A percentile compares a stretch with the other conserved stretches of the same genome.
These are phyloP conservation scores for Loxodonta africana DNA, from an alignment of 2,113 vertebrate genomes.

Conservation along the genomic window DNA sequence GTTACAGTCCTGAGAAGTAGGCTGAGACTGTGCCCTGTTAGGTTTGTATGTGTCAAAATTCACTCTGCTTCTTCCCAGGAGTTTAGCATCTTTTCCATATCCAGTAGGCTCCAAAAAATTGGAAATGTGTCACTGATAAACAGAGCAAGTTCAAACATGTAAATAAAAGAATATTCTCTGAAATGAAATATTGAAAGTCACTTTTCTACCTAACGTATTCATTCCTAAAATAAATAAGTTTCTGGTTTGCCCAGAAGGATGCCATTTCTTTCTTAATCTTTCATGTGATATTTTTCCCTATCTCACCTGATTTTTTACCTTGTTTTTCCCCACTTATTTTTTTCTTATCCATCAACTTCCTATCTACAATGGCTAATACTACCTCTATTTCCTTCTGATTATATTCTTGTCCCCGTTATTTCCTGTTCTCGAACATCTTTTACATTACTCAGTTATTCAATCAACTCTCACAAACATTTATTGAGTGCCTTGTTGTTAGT, in stretches of 20 bases:
- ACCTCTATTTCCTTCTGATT: neutral
- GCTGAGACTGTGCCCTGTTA: no score
- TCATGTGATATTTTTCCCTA: neutral
- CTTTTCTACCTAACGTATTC: neutral
- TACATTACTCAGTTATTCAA: neutral
- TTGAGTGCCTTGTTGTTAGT: neutral
- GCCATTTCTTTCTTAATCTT: neutral
- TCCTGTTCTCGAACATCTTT: neutral
- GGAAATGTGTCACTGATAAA: neutral
- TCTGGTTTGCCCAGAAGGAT: neutral
- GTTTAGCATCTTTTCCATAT: neutral
- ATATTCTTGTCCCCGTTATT: neutral
- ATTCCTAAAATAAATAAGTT: neutral
- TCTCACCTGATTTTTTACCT: neutral
- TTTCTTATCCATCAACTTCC: neutral
- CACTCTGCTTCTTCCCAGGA: neutral
- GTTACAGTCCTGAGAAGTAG: neutral
- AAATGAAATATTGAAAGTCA: neutral
- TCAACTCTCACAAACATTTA: neutral
- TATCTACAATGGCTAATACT: neutral
- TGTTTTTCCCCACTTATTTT: no score
- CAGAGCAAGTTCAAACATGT: neutral
- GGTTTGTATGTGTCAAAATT: neutral
- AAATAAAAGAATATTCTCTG: neutral
- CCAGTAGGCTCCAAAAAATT: neutral